Percentiles rank a stretch among this genome's conserved stretches.
Evolutionary conservation across 64 coral and sea anemone genomes (phyloP).

Genomic region (Montipora sp.): DNA sequence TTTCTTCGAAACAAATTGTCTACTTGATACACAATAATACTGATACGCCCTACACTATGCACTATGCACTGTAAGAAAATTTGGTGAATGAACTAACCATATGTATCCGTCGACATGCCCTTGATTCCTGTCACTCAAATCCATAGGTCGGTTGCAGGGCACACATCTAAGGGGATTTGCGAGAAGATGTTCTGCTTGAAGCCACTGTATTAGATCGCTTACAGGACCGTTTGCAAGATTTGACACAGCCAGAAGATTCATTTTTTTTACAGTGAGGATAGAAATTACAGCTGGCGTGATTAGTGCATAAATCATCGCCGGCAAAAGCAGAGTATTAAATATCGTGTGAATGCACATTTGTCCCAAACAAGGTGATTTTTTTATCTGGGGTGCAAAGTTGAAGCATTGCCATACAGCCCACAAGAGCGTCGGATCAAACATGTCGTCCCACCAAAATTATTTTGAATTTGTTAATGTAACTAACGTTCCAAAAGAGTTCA

Average conservation of each 20-base stretch:
- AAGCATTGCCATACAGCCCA: background rate
- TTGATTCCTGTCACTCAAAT: background rate
- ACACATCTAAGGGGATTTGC: background rate
- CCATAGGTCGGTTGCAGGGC: background rate
- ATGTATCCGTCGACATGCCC: background rate
- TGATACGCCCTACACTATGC: background rate
- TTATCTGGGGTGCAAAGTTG: no score
- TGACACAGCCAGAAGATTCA: background rate
- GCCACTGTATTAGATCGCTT: background rate
- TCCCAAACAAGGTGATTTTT: background rate
- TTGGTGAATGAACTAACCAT: background rate
- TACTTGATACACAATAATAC: background rate
- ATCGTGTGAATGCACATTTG: background rate
- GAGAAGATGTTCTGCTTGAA: background rate
- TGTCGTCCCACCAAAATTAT: background rate
- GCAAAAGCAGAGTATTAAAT: background rate
- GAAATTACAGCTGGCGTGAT: background rate
- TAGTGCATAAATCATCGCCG: background rate
- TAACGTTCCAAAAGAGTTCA: background rate
- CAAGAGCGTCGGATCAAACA: background rate
- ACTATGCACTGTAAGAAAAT: background rate
- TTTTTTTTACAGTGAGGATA: background rate
- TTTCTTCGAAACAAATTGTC: background rate
- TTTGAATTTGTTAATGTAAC: background rate
- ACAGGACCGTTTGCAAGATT: background rate